Evolutionary conservation across 2,888 invertebrate species (phyloP), one percentile per base, ranked within the genome.

Genomic region (Synanthedon vespiformis): DNA sequence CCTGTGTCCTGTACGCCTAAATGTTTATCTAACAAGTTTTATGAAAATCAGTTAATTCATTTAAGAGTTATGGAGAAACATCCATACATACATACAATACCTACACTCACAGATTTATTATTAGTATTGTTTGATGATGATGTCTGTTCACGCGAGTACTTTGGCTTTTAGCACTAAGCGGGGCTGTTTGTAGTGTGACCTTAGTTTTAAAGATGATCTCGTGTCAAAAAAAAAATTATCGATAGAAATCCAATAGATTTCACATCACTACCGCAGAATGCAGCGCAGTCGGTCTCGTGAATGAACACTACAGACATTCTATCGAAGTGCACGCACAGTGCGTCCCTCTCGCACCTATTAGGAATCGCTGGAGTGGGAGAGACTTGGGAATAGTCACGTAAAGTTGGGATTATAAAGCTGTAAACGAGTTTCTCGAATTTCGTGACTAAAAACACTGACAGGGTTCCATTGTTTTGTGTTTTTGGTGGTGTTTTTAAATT

Each of bases 251-350:
- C n/a, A 14, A 44, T 48, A 58, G 55, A 14, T 50, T 52, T 34
- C 54, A 58, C 78, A 73, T 58, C 83, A 67, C 82, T 83, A 79
- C 60, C 54, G 56, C 68, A 85, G 85, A 86, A 86, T 85, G 85
- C 74, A 71, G 85, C 69, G 77, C 80, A 79, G 78, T 80, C 70
- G 74, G 74, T 76, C 68, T 61, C 69, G 71, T 85, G 81, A 86
- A 86, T 85, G 86, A 83, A 80, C 74, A 77, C 75, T 74, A 70
- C 68, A 74, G 68, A 67, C 61, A 65, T 63, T 66, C 61, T 44
- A 44, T 44, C 44, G 44, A 44, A 44, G n/a, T 12, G n/a, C 44
- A n/a, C 5, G 14, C n/a, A 44, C 44, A 12, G 13, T 8, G 34
- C 12, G 64, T 68, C 63, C 40, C 53, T 63, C 69, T 10, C 48